phyloP scores from a whole-genome alignment of 2,888 invertebrate species.

The Meta bourneti region DNA sequence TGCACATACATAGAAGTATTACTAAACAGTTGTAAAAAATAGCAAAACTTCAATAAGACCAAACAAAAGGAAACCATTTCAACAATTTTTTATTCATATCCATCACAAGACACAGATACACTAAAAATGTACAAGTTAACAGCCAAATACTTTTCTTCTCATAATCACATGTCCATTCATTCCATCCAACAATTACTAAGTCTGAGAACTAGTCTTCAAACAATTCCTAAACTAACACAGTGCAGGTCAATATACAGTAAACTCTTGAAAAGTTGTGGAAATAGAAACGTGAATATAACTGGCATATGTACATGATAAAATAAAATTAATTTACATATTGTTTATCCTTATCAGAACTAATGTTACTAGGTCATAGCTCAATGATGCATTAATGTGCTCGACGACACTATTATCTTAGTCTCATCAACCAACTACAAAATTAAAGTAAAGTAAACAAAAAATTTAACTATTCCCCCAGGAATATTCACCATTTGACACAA shows the following conservation, averaged over 20 bases:
- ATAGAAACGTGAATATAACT: background rate
- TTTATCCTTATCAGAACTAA: background rate
- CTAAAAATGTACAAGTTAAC: conserved; percentile 62
- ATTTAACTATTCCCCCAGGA: background rate
- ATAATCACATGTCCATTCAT: conserved; percentile 37
- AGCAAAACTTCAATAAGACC: background rate
- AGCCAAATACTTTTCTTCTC: conserved; percentile 47
- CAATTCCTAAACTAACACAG: conserved; percentile 39
- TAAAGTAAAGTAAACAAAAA: background rate
- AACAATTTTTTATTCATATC: conserved; percentile 45
- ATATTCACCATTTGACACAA: background rate
- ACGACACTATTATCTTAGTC: background rate
- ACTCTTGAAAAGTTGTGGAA: conserved; percentile 11
- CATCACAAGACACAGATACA: conserved; percentile 36
- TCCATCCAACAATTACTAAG: conserved; percentile 48
- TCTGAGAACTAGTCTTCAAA: conserved; percentile 34
- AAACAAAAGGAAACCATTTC: background rate
- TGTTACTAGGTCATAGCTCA: background rate
- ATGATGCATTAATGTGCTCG: background rate
- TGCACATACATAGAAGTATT: too few species aligned
- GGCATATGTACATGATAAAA: background rate
- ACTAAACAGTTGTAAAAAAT: too few species aligned
- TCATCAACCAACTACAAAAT: background rate
- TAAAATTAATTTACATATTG: background rate
- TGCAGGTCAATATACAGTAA: conserved; percentile 34